Base-by-base conservation (phyloP, 2,797 vertebrate species). In the Heteromormyrus szaboi region DNA sequence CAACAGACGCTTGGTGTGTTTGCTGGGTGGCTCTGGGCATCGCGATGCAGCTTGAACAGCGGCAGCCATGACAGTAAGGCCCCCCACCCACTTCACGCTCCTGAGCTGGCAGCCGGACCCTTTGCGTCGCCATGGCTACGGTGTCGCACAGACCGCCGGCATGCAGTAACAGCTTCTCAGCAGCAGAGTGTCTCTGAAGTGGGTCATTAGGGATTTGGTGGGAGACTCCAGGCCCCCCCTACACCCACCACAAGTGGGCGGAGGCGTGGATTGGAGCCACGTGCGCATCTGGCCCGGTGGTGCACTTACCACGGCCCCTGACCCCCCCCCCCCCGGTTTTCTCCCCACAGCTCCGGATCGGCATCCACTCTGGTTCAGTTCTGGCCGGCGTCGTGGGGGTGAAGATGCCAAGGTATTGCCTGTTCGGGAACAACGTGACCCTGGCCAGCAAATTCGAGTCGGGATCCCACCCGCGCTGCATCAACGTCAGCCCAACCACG, bases 361-460 rank as follows among this genome's bases (percentile, higher is more conserved):
- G 98, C 29, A 99, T 99, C 93, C 98, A 99, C 93, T 99, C 98
- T 1, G 98, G 98, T 54, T 99, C 98, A 0, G 98, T 99, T 91
- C 95, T 99, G 94, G 98, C 98, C 0, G 98, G 98, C 0, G 98
- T 99, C 0, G 98, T 99, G 1, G 98, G 98, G 1, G 98, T 99
- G 56, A 97, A 97, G 94, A 99, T 99, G 98, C 98, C 98, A 0
- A 96, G 98, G 44, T 99, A 99, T 79, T 99, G 98, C 91, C 96
- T 99, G 83, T 99, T 99, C 87, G 98, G 98, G 89, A 99, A 99
- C 94, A 99, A 99, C 0, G 98, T 99, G 93, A 99, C 98, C 1
- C 96, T 99, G 86, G 98, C 98, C 88, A 99, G 98, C 96, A 99
- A 99, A 93, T 99, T 99, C 2, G 98, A 99, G 92, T 99, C 98